Conservation (phyloP, 2,797 vertebrate genomes). For the Cyclopterus lumpus region DNA sequence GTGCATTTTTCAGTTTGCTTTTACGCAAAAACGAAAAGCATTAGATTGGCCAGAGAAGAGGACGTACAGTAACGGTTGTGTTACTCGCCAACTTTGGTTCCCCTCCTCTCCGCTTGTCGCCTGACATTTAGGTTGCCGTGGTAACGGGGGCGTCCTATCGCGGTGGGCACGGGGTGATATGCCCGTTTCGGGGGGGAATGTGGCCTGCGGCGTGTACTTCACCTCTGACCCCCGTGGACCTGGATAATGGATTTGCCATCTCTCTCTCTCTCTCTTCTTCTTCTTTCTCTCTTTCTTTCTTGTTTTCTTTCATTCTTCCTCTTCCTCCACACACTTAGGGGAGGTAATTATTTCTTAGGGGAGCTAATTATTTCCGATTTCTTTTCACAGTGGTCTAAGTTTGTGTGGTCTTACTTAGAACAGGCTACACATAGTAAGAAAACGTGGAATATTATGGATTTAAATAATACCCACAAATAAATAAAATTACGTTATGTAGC, state of each 20-base stretch:
- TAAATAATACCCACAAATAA: background rate
- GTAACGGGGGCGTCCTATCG: conserved; percentile 35
- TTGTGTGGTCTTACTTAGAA: no score
- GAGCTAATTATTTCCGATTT: no score
- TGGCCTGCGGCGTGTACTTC: conserved; percentile 64
- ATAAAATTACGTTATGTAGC: no score
- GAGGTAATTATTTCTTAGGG: conserved; percentile 1
- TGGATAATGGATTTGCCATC: conserved; percentile 36
- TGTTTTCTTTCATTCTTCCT: background rate
- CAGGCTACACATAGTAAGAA: no score
- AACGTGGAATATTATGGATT: background rate
- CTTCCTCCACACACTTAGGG: background rate
- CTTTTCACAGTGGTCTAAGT: no score
- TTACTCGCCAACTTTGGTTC: conserved; percentile 34
- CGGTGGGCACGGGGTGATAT: conserved; percentile 40
- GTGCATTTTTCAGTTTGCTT: no score
- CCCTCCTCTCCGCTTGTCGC: conserved; percentile 12
- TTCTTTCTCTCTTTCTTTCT: background rate
- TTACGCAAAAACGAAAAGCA: no score
- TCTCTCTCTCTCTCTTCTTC: no score
- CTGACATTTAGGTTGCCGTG: conserved; percentile 72
- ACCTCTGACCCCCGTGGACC: conserved; percentile 54
- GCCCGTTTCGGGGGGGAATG: conserved; percentile 61
- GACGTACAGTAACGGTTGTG: no score
- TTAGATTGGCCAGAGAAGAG: background rate